Percentiles rank a stretch among this genome's conserved stretches.
These are phyloP conservation scores for Portevinia maculata DNA, from an alignment of 2,888 invertebrate genomes.

Conservation along the genomic window DNA sequence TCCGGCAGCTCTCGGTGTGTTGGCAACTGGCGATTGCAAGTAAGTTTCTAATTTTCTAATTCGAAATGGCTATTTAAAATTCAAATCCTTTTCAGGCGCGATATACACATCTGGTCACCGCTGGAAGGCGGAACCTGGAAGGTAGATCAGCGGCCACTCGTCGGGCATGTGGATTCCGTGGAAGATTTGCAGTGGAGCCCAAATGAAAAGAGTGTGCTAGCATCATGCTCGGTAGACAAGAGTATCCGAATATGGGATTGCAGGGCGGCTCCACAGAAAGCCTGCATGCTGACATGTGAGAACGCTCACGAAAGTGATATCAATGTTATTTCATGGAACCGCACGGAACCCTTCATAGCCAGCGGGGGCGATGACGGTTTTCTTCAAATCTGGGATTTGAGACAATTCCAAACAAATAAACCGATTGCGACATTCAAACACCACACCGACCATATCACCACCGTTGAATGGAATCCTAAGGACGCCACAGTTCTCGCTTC, in stretches of 20 bases:
- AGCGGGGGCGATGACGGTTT: slow-evolving; percentile 98
- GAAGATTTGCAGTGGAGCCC: slow-evolving; percentile 99
- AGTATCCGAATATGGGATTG: slow-evolving; percentile 98
- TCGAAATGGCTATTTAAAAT: not conserved
- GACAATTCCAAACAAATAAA: slow-evolving; percentile 90
- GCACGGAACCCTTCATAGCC: slow-evolving; percentile 93
- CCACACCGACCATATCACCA: slow-evolving; percentile 95
- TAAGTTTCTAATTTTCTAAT: slow-evolving; percentile 52
- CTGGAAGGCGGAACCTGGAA: slow-evolving; percentile 91
- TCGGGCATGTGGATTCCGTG: slow-evolving; percentile 95
- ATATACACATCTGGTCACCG: slow-evolving; percentile 97
- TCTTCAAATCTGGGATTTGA: slow-evolving; percentile 97
- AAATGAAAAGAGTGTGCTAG: slow-evolving; percentile 94
- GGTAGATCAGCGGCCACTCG: slow-evolving; percentile 94
- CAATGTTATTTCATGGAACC: slow-evolving; percentile 99
- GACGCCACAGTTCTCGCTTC: slow-evolving; percentile 97
- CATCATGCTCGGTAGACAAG: slow-evolving; percentile 94
- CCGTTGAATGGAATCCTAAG: slow-evolving; percentile 97
- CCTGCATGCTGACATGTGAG: slow-evolving; percentile 94
- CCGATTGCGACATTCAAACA: slow-evolving; percentile 97
- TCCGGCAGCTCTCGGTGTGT: slow-evolving; percentile 88
- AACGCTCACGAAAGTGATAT: slow-evolving; percentile 96
- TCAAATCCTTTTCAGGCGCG: slow-evolving; percentile 84
- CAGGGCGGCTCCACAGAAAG: slow-evolving; percentile 92
- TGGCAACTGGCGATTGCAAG: slow-evolving; percentile 96